Conservation (phyloP, 2,113 vertebrate species). For the Nettapus auritus region DNA sequence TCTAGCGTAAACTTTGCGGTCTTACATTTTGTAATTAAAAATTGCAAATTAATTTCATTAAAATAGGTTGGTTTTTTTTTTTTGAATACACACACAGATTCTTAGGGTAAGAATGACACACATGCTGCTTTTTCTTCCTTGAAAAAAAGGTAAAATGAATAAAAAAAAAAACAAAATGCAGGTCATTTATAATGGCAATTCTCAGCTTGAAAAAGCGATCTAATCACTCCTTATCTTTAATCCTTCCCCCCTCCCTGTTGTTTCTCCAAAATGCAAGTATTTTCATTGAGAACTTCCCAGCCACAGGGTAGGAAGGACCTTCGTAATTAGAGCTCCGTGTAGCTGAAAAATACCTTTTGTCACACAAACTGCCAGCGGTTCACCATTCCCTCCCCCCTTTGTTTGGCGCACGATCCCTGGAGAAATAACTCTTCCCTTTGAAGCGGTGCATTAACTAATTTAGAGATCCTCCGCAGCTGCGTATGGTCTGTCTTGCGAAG, state of each 20-base stretch:
- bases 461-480: conserved; percentile 22
- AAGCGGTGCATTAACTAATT: conserved; percentile 40
- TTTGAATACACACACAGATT: not conserved
- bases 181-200: not conserved
- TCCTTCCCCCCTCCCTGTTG: fast-evolving
- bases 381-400: conserved; percentile 18
- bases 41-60: not conserved
- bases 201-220: not conserved
- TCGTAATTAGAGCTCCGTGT: not conserved
- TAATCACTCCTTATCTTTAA: not conserved
- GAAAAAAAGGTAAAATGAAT: not conserved
- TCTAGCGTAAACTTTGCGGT: not conserved
- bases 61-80: not conserved
- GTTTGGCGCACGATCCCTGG: conserved; percentile 22
- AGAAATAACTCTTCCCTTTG: conserved; percentile 61
- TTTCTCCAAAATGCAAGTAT: not conserved
- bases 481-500: conserved; percentile 23
- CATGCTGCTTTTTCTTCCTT: not conserved
- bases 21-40: not conserved
- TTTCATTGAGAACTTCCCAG: conserved; percentile 1
- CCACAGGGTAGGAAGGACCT: not conserved
- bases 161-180: not conserved
- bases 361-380: not conserved
- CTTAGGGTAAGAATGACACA: not conserved
- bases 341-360: conserved; percentile 42